phyloP scores from a whole-genome alignment of 2,797 vertebrate species.

The Gadopsis bispinosus region DNA sequence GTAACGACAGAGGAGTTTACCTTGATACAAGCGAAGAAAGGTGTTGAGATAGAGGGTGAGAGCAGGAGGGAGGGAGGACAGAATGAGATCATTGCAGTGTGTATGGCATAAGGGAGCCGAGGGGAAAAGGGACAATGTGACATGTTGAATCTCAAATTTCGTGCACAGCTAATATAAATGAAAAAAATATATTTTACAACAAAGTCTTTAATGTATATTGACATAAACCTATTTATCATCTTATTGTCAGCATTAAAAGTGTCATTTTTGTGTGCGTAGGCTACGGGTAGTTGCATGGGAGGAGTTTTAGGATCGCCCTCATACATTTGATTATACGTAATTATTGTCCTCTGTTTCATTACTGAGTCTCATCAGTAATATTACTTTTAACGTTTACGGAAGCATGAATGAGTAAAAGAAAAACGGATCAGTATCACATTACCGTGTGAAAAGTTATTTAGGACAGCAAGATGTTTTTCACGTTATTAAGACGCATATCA shows the following conservation, averaged over 20 bases:
- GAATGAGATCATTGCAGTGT: slow-evolving; percentile 1
- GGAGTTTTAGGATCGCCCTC: neutral
- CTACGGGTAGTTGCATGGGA: neutral
- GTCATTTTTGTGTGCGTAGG: neutral
- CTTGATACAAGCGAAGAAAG: slow-evolving; percentile 30
- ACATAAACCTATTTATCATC: neutral
- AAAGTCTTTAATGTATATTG: no score
- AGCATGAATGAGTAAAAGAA: no score
- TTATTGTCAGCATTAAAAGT: neutral
- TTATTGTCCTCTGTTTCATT: no score
- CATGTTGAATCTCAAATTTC: neutral
- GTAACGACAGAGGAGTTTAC: slow-evolving; percentile 30
- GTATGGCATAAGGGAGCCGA: slow-evolving; percentile 4
- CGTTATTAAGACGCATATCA: no score
- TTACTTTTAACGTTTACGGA: no score
- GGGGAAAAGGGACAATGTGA: slow-evolving; percentile 1
- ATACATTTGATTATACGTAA: neutral
- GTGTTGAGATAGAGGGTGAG: slow-evolving; percentile 7
- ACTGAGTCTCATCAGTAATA: no score
- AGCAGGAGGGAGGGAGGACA: neutral
- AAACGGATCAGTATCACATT: no score
- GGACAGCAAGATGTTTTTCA: no score
- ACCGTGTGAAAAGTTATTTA: no score
- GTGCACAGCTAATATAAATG: neutral
- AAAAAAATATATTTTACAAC: no score